Evolutionary conservation across 1,140 invertebrate genomes (phyloP), one percentile per base, ranked within the genome.

Genomic region (Xylocopa sonorina): DNA sequence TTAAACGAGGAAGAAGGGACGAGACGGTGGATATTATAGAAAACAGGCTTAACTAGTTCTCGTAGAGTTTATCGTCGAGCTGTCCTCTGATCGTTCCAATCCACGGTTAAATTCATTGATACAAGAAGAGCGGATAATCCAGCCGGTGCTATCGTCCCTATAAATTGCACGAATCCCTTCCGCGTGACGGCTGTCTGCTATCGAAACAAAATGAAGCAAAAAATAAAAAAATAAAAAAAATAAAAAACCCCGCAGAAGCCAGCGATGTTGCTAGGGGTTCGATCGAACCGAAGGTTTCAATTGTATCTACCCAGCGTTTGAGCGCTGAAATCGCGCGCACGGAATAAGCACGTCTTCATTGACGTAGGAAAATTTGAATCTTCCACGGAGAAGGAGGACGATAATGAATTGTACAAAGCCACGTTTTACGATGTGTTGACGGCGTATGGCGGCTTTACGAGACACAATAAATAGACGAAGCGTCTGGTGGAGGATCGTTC

Each of bases 1-100:
- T 78, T 82, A 63, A 60, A 41, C 1, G n/a, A 32, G n/a, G n/a
- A 6, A 7, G 62, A n/a, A 5, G 7, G 21, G 5, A 6, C 6
- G 18, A 34, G 10, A 32, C 10, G 50, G 21, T 27, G 48, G 48
- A 73, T 84, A 58, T 76, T 55, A 51, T 80, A 53, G 67, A 51
- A 71, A 84, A 84, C 81, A 84, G 82, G 83, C 77, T 71, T 51
- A 76, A 84, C 77, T 53, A 84, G 81, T 84, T 84, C 62, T 60
- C 77, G 50, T 66, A 72, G n/a, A n/a, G 64, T 78, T 84, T 76
- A 68, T 84, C 43, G 50, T 1, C 12, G 10, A 38, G 64, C 34
- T 77, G 34, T 24, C 14, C 48, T 24, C 0, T 32, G 51, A 68
- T 58, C 63, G 24, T 32, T 18, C 7, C 53, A 43, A 58, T 60